Base-by-base conservation (phyloP, 2,113 vertebrate genomes). In the Gallinago undulata region DNA sequence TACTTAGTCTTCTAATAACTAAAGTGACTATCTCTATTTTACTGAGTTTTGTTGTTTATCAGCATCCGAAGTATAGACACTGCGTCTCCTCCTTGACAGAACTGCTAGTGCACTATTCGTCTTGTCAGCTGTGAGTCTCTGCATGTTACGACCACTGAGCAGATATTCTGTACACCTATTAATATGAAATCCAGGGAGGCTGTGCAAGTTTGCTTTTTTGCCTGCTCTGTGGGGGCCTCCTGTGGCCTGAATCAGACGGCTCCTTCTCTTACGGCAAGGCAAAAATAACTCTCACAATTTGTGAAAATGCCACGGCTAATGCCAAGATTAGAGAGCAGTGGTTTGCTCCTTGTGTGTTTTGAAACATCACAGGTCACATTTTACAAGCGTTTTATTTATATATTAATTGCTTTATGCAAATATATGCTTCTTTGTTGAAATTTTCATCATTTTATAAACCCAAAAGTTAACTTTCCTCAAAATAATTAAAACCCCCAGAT, bases 161-260 rank as follows among this genome's bases (percentile, higher is more conserved):
- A 82, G 73, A 23, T 10, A 60, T 69, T 73, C 77, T 78, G 84
- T 19, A 48, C 45, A 27, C 39, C 39, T 84, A 27, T 83, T 84
- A 53, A 39, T 68, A 37, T 2, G n/a, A 89, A 96, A 96, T 85
- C 93, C 84, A 80, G 68, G 45, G 93, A 96, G 92, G 55, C 50
- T 95, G 62, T 33, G 47, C 37, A 73, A 96, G 62, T 79, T 89
- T 84, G 75, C 89, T 93, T 88, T 92, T 96, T 93, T 86, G 94
- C 86, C 95, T 97, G 97, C 95, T 97, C 97, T 97, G 93, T 97
- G 97, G 95, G 96, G 97, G 94, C 97, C 97, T 97, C 97, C 95
- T 97, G 97, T 97, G 97, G 97, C 89, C 96, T 97, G 95, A 97
- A 93, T 95, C 89, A 93, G 97, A 96, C 74, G 96, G 37, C 79